Conservation (phyloP, 2,888 invertebrate species). For the Matsumyia berberina region DNA sequence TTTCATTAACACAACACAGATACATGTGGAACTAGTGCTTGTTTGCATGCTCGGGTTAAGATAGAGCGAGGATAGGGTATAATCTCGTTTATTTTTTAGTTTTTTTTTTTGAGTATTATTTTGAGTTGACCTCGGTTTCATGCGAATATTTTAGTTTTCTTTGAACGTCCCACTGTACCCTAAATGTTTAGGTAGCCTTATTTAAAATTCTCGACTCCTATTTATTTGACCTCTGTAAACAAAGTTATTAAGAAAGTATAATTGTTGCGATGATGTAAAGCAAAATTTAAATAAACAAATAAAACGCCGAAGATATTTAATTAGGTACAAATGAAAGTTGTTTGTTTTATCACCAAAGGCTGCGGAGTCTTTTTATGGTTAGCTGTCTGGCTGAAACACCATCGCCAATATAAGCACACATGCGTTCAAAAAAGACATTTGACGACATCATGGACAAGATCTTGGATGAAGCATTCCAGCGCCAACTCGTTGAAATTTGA, state of each 20-base stretch:
- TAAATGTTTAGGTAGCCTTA: slow-evolving; percentile 37
- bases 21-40: background rate
- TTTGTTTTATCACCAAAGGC: background rate
- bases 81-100: background rate
- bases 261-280: slow-evolving; percentile 23
- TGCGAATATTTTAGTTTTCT: slow-evolving; percentile 30
- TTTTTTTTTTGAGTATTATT: slow-evolving; percentile 19
- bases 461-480: no score
- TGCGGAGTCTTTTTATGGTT: no score
- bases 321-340: slow-evolving; percentile 1
- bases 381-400: no score
- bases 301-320: slow-evolving; percentile 41
- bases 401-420: no score
- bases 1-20: background rate
- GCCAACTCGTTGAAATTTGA: no score
- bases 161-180: slow-evolving; percentile 13
- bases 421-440: no score
- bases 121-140: slow-evolving; percentile 18
- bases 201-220: slow-evolving; percentile 40
- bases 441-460: no score
- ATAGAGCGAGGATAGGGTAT: background rate
- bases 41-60: background rate
- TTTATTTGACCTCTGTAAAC: slow-evolving; percentile 49
- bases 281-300: slow-evolving; percentile 35
- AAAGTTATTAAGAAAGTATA: slow-evolving; percentile 8